Conservation (phyloP, 2,113 vertebrate species). For the Microcebus ravelobensis region DNA sequence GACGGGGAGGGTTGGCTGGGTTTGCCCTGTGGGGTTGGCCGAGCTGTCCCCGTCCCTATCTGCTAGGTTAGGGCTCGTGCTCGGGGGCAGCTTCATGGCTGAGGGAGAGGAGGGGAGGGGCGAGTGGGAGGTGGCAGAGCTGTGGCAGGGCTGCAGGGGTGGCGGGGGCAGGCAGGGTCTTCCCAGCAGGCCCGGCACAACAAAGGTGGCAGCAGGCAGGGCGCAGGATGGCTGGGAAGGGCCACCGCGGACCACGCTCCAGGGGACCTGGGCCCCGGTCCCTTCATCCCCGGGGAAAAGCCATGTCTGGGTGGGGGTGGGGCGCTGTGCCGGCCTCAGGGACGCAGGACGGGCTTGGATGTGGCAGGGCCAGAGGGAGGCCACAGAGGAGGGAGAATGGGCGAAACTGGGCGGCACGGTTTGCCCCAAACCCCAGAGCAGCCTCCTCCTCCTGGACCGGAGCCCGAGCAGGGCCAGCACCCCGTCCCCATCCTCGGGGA, state of each 20-base stretch:
- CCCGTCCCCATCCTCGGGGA: not conserved
- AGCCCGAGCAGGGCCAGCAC: not conserved
- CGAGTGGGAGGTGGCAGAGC: not conserved
- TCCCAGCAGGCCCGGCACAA: not conserved
- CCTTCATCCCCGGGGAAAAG: not conserved
- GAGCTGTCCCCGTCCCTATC: not conserved
- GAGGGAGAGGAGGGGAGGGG: not conserved
- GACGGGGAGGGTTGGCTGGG: not conserved
- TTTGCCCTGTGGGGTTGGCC: not conserved
- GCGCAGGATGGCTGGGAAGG: not conserved
- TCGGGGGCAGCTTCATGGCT: not conserved
- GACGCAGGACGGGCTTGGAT: not conserved
- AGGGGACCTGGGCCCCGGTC: not conserved
- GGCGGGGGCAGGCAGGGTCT: not conserved
- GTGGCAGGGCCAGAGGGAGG: not conserved
- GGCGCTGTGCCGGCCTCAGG: not conserved
- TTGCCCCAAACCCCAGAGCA: too few relatives aligned
- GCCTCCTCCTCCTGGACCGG: not conserved
- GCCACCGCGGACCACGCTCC: rapidly evolving
- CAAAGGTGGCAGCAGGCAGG: rapidly evolving
- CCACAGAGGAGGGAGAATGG: not conserved
- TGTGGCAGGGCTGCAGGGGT: too few relatives aligned
- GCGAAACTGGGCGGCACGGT: not conserved
- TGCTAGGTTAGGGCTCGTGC: not conserved
- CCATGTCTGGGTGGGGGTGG: rapidly evolving